phyloP scores from a whole-genome alignment of 2,888 invertebrate species.

The Sycophila texana region DNA sequence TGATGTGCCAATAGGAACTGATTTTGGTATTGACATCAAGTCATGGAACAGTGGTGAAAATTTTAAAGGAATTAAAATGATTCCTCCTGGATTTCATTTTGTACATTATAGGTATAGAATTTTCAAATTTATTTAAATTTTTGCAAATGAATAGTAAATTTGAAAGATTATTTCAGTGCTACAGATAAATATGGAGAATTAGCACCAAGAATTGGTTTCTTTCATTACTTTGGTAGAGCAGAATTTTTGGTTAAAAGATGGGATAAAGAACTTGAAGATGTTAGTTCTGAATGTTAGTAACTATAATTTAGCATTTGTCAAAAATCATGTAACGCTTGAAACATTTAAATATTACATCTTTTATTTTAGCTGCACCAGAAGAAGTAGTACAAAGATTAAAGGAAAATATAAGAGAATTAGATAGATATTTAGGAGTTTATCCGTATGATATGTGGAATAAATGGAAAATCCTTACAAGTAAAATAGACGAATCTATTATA shows the following conservation, averaged over 20 bases:
- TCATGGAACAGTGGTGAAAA: slow-evolving; percentile 93
- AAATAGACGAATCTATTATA: slow-evolving; percentile 74
- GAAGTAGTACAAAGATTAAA: slow-evolving; percentile 82
- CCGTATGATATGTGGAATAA: slow-evolving; percentile 92
- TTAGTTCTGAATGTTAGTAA: slow-evolving; percentile 77
- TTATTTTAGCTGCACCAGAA: slow-evolving; percentile 78
- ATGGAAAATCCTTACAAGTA: slow-evolving; percentile 88
- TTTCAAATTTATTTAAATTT: background rate
- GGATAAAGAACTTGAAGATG: slow-evolving; percentile 87
- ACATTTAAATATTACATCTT: slow-evolving; percentile 50
- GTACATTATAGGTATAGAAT: slow-evolving; percentile 86
- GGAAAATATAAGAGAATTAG: slow-evolving; percentile 84
- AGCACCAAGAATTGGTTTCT: slow-evolving; percentile 86
- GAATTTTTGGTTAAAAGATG: slow-evolving; percentile 93
- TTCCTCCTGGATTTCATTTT: slow-evolving; percentile 96
- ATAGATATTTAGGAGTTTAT: slow-evolving; percentile 90
- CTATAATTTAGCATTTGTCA: slow-evolving; percentile 19
- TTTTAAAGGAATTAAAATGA: slow-evolving; percentile 98
- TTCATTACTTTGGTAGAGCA: slow-evolving; percentile 87
- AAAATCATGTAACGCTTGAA: background rate
- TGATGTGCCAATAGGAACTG: slow-evolving; percentile 92
- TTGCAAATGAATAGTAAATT: slow-evolving; percentile 29
- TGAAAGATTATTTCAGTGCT: slow-evolving; percentile 72
- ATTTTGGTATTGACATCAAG: slow-evolving; percentile 97
- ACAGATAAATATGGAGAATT: slow-evolving; percentile 76